Conservation (phyloP, 2,797 vertebrate species). For the Steatocranus sp. region DNA sequence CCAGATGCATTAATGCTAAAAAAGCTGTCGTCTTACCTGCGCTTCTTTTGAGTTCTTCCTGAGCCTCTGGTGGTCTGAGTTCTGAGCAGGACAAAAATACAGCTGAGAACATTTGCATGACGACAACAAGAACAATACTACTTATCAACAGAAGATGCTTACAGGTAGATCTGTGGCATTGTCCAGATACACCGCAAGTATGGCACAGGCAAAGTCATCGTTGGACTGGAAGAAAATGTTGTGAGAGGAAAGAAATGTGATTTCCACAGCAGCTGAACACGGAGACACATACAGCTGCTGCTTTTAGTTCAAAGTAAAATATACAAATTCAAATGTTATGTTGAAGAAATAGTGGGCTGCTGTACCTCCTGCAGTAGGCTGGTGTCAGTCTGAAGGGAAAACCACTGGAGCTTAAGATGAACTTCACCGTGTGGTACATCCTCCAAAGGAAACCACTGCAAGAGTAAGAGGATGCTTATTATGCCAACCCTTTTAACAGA, state of each 20-base stretch:
- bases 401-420: constrained; percentile 89
- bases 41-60: constrained; percentile 74
- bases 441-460: constrained; percentile 88
- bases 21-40: constrained; percentile 65
- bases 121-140: background rate
- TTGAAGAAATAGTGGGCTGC: background rate
- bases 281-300: background rate
- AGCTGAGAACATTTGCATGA: background rate
- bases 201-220: constrained; percentile 79
- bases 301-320: background rate
- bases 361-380: constrained; percentile 78
- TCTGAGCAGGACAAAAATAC: background rate
- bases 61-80: constrained; percentile 74
- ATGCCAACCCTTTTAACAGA: background rate
- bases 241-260: background rate
- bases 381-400: constrained; percentile 77
- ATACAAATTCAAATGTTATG: background rate
- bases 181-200: constrained; percentile 92
- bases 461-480: background rate
- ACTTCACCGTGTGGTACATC: constrained; percentile 76
- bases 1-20: background rate
- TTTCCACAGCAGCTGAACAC: background rate
- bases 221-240: constrained; percentile 66
- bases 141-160: constrained; percentile 51
- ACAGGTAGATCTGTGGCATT: constrained; percentile 87